Evolutionary conservation across 2,113 vertebrate genomes (phyloP).

Genomic region (Gymnogyps californianus): DNA sequence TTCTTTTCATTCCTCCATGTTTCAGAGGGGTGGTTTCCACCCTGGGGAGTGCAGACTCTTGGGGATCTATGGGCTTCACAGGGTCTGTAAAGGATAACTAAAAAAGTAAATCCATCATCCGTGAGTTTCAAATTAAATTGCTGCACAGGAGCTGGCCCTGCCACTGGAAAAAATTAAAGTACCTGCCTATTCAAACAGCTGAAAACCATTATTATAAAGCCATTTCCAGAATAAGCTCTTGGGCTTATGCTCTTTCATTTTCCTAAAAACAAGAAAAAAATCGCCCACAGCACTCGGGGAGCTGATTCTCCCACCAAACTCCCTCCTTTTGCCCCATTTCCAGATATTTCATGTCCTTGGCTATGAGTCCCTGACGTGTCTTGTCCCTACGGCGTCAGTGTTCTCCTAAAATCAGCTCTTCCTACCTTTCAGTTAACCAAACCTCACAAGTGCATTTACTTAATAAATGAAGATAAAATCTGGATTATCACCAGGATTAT

Average conservation of each 20-base stretch:
- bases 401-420: background rate
- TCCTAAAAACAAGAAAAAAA: background rate
- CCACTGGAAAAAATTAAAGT: background rate
- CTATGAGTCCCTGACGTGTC: background rate
- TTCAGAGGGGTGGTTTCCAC: background rate
- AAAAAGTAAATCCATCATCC: background rate
- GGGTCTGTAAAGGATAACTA: background rate
- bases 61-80: background rate
- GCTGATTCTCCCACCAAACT: background rate
- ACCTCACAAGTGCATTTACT: background rate
- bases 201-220: background rate
- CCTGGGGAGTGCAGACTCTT: background rate
- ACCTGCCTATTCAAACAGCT: background rate
- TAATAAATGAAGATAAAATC: background rate
- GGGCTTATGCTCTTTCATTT: background rate
- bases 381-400: rapidly evolving
- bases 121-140: background rate
- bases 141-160: background rate
- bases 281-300: background rate
- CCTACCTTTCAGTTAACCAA: background rate
- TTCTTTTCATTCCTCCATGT: background rate
- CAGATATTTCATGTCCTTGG: background rate
- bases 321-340: background rate
- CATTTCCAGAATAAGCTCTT: background rate
- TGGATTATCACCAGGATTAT: background rate